Base-by-base conservation (phyloP, 2,113 vertebrate species). In the Channa maculata region DNA sequence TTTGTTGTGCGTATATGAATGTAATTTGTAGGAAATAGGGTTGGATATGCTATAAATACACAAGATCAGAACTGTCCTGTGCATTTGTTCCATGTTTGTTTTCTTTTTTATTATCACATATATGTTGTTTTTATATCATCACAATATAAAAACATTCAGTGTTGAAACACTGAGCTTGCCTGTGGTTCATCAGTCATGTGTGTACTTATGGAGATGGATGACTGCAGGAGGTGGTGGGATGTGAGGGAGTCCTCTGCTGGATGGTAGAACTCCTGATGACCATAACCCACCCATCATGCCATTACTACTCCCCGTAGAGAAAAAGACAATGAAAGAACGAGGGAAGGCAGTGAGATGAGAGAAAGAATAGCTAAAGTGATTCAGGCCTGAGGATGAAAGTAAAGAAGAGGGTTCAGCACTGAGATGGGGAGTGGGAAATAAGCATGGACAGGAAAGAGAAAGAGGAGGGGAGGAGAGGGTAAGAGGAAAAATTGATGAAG, bases 251-350 rank as follows among this genome's bases (percentile, higher is more conserved):
- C 78, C 86, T 57, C 71, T 83, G 92, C 91, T 88, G 88, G 86
- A 76, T 55, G 33, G 89, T 83, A 92, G 86, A 79, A 67, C 82
- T 82, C 91, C 91, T 64, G 89, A 90, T 83, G 91, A 83, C 64
- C 62, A 88, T 93, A 88, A 78, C 59, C 75, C 89, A 93, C 62
- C 94, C 94, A 94, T 96, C 95, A 95, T 94, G 92, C 94, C 84
- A 94, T 97, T 94, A 94, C 91, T 78, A 65, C 52, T 83, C 93
- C 77, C 89, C 89, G 74, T 91, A 92, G 88, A 89, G 68, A 46
- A 57, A 60, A 62, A 73, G 62, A 48, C 36, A 68, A 62, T 44
- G 57, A 68, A 39, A 69, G 36, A 57, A 49, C 1, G 1, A 68
- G 57, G 61, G 53, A 63, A 62, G 60, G 62, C 50, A 57, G 48